Conservation (phyloP, 2,113 vertebrate species). For the Xenopus laevis region DNA sequence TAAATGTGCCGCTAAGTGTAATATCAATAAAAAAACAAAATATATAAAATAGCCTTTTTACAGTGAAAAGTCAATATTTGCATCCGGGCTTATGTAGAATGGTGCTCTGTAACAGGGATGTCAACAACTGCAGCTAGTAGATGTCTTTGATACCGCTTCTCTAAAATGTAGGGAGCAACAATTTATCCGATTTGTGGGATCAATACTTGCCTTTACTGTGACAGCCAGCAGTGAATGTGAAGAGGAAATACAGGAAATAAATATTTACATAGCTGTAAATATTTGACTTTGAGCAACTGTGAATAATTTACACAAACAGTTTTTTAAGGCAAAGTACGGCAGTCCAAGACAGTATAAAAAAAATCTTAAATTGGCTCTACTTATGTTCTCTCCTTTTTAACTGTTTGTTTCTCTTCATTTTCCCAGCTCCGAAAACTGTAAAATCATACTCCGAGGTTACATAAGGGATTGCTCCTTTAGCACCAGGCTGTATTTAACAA, state of each 20-base stretch:
- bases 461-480: conserved; percentile 78
- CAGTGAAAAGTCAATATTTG: too few relatives aligned
- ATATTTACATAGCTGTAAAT: conserved; percentile 26
- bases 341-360: background rate
- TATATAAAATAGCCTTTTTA: too few relatives aligned
- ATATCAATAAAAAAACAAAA: too few relatives aligned
- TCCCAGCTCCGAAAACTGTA: conserved; percentile 75
- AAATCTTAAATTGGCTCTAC: background rate
- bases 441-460: conserved; percentile 84
- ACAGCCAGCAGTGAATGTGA: background rate
- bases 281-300: background rate
- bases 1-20: too few relatives aligned
- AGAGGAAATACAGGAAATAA: background rate
- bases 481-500: conserved; percentile 61
- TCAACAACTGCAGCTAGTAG: too few relatives aligned
- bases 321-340: background rate
- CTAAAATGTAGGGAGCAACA: too few relatives aligned
- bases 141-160: too few relatives aligned
- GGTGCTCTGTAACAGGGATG: too few relatives aligned
- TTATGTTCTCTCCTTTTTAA: conserved; percentile 48
- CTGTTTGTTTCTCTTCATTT: conserved; percentile 70
- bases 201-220: background rate
- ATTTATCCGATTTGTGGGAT: too few relatives aligned
- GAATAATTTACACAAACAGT: background rate
- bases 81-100: too few relatives aligned